Conservation (phyloP, 1,140 invertebrate species). For the Alviniconcha marisindica region DNA sequence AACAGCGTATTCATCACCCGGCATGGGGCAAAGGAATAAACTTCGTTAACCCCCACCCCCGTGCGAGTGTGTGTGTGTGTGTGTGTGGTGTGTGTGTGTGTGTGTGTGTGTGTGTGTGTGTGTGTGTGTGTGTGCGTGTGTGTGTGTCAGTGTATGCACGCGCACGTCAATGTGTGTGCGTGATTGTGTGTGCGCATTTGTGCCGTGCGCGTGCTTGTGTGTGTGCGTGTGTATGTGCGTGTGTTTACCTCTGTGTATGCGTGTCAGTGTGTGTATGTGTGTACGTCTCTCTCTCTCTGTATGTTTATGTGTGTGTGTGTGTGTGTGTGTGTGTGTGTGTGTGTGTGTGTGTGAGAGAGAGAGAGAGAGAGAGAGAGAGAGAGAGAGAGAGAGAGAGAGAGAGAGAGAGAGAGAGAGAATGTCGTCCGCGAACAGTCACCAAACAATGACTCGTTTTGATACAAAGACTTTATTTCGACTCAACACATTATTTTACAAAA, state of each 20-base stretch:
- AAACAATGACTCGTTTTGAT: background rate
- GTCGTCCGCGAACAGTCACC: background rate
- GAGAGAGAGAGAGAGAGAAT: background rate
- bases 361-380: background rate
- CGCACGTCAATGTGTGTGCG: too few relatives aligned
- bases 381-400: background rate
- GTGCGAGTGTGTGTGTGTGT: background rate
- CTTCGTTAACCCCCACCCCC: too few relatives aligned
- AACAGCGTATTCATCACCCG: too few relatives aligned
- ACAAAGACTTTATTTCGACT: conserved; percentile 10
- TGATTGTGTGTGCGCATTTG: too few relatives aligned
- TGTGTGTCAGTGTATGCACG: background rate
- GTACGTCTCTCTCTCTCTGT: too few relatives aligned
- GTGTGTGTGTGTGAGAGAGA: background rate
- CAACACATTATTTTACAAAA: conserved; percentile 26
- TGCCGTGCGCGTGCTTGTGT: background rate
- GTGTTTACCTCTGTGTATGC: background rate
- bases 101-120: conserved; percentile 13
- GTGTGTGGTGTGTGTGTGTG: background rate
- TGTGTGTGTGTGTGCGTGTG: background rate
- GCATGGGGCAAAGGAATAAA: too few relatives aligned
- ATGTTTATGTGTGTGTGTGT: conserved; percentile 15
- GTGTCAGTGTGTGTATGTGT: too few relatives aligned
- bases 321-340: conserved; percentile 6
- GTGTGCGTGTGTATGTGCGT: background rate